Evolutionary conservation across 2,797 vertebrate genomes (phyloP), one percentile per base, ranked within the genome.

Genomic region (Loris lydekkerianus): DNA sequence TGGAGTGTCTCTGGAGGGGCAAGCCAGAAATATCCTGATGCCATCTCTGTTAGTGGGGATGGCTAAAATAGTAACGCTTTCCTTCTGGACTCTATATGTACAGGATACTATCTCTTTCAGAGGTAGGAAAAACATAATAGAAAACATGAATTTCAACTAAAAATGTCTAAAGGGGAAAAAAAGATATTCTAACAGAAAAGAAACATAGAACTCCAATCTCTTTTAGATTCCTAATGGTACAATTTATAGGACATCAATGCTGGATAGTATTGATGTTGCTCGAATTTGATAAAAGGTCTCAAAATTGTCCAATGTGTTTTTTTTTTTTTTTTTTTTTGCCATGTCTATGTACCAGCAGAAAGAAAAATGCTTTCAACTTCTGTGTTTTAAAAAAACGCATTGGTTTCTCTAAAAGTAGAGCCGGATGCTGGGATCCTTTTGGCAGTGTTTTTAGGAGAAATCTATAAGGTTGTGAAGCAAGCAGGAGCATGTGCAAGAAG

Each of bases 201-300:
- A 94, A 93, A 70, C 63, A 73, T 10, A n/a, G 46, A 58, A 83
- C 7, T 29, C 63, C 31, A 63, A 23, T 92, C 69, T 80, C 5
- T 53, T 94, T 91, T 91, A 86, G 49, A 63, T 86, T 86, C n/a
- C 17, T 46, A 53, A 83, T 80, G 60, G n/a, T 31, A 43, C 69
- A 80, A 70, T 80, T 81, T 84, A 10, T 49, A 80, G 65, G 72
- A 60, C 75, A 70, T 46, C 69, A 60, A 78, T 49, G 40, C 72
- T 92, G 78, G 86, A 67, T 14, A n/a, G 49, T 43, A 69, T 70
- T 21, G 23, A 75, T 69, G 7, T 2, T 7, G 29, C 43, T 83
- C 67, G 61, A 6, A 56, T 90, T 87, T 92, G 61, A 49, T 58
- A 58, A 88, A 87, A 92, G 15, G 17, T 67, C 77, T 90, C 80